Conservation (phyloP, 2,113 vertebrate species). For the Hypanus sabinus region DNA sequence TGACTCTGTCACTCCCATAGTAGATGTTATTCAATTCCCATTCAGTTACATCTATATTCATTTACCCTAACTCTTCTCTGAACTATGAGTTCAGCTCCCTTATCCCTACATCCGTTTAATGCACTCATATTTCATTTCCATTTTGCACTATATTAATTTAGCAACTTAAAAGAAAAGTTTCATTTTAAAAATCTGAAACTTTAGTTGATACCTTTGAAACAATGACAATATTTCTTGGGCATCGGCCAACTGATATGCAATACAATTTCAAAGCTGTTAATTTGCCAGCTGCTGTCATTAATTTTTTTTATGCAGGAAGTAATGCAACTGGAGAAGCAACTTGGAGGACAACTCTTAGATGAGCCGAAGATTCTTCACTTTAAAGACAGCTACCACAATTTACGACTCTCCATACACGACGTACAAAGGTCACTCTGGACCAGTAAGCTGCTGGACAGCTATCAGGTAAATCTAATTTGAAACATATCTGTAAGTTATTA, state of each 20-base stretch:
- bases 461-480: conserved; percentile 69
- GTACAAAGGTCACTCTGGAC: conserved; percentile 95
- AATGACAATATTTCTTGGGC: neutral
- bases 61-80: neutral
- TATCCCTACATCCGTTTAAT: neutral
- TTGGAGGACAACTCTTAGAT: conserved; percentile 90
- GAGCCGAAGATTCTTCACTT: conserved; percentile 89
- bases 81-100: neutral
- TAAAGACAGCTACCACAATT: conserved; percentile 98
- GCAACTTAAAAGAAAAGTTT: neutral
- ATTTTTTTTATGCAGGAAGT: conserved; percentile 71
- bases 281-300: neutral
- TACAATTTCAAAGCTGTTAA: neutral
- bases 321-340: conserved; percentile 92
- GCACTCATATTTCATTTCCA: neutral
- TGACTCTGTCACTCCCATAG: too few species aligned
- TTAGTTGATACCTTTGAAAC: neutral
- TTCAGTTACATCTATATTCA: neutral
- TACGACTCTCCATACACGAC: conserved; percentile 93
- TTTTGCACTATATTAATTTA: neutral
- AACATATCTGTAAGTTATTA: neutral
- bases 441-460: conserved; percentile 91
- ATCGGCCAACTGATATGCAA: neutral
- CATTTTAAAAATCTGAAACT: neutral
- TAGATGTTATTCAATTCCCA: neutral